phyloP scores from a whole-genome alignment of 2,888 invertebrate genomes.

The Drosophila formosana region DNA sequence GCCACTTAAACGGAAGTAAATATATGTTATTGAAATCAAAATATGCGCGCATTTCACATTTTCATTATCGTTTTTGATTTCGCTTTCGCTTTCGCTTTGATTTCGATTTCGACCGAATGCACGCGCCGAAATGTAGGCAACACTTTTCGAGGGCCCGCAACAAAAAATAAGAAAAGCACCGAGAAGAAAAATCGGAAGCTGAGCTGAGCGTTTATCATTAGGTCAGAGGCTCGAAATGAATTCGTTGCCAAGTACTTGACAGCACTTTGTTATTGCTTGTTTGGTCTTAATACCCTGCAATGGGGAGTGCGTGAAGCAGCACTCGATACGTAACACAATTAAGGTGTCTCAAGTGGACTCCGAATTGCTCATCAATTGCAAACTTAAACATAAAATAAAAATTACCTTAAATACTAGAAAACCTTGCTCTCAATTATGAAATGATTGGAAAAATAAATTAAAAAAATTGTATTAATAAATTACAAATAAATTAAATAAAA shows the following conservation, averaged over 20 bases:
- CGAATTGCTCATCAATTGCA: too few relatives aligned
- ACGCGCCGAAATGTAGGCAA: slow-evolving; percentile 45
- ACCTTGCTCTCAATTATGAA: too few relatives aligned
- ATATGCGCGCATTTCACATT: slow-evolving; percentile 44
- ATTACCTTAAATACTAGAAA: too few relatives aligned
- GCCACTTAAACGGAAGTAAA: slow-evolving; percentile 12
- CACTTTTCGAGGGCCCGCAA: slow-evolving; percentile 31
- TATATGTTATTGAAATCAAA: slow-evolving; percentile 52
- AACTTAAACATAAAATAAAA: too few relatives aligned
- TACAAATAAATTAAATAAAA: too few relatives aligned
- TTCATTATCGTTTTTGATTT: slow-evolving; percentile 41
- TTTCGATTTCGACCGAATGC: slow-evolving; percentile 25
- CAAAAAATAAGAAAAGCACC: neutral
- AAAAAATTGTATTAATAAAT: too few relatives aligned
- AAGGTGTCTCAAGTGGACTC: too few relatives aligned
- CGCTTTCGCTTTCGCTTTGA: slow-evolving; percentile 25
- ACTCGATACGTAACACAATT: neutral
- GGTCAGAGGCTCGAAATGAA: slow-evolving; percentile 28
- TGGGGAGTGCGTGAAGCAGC: neutral
- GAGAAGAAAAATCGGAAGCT: neutral
- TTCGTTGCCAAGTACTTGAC: slow-evolving; percentile 37
- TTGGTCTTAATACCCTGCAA: slow-evolving; percentile 3
- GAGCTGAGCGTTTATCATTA: slow-evolving; percentile 19
- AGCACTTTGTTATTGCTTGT: slow-evolving; percentile 10
- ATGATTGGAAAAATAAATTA: too few relatives aligned